Base-by-base conservation (phyloP, 37 sponge, comb jelly and placozoan genomes). In the Spongilla lacustris region DNA sequence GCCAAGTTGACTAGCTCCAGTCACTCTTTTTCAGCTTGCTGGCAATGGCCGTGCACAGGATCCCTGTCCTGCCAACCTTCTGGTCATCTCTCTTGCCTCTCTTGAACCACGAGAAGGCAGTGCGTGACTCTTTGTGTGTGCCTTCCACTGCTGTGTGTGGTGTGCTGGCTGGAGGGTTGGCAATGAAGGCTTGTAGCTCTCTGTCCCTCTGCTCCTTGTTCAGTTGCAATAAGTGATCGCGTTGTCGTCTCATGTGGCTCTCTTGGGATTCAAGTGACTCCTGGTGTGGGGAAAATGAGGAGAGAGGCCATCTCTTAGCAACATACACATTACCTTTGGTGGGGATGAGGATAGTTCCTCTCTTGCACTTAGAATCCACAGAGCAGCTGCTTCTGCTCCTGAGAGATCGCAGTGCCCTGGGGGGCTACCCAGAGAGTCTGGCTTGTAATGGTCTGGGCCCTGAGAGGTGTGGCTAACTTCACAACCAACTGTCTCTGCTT, bases 301-400 rank as follows among this genome's bases (percentile, higher is more conserved):
- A 1, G 29, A 25, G 28, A 8, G 71, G 9, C 29, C 5, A 29
- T 33, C 10, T 72, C 14, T 28, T 72, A 72, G 1, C 73, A 72
- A 30, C 32, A 33, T 30, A 13, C 3, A 5, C 31, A 33, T 30
- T 72, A 72, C 73, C 31, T 72, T 11, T 1, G 3, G 32, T 72
- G 73, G 29, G 31, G 73, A 33, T 72, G 29, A 32, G 29, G 29
- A 31, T 23, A 36, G 36, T 26, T 91, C 92, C 27, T 49, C 9
- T 79, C 50, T 79, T 50, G 92, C 92, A 87, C 84, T 87, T 19
- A 66, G 78, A 21, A 91, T 46, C 92, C 92, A 91, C 21, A 12
- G 12, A 22, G 46, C 30, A 48, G 83, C 89, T 78, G 84, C 78
- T 11, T 84, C 81, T 41, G 77, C 35, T 9, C 74, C 80, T 67